These are phyloP conservation scores for Sinodicranocentrus sp. DNA, from an alignment of 2,888 invertebrate genomes.

Conservation along the genomic window DNA sequence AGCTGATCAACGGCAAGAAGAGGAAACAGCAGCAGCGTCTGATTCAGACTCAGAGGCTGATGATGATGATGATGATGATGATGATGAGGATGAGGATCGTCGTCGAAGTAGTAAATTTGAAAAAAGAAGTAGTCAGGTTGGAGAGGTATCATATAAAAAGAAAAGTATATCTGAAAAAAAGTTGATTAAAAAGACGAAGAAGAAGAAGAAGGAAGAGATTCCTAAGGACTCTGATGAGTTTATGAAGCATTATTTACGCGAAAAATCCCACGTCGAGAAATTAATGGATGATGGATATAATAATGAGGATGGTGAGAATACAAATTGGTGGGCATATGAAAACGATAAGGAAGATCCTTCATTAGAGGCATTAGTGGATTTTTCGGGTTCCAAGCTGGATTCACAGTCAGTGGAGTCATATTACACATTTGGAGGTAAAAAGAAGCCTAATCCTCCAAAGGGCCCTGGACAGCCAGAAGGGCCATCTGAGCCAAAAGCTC, in stretches of 20 bases:
- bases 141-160: neutral
- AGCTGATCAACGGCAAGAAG: conserved; percentile 17
- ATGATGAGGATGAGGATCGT: conserved; percentile 46
- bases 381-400: conserved; percentile 25
- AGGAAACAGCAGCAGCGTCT: neutral
- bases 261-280: conserved; percentile 53
- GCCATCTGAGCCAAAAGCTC: conserved; percentile 9
- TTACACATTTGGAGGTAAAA: conserved; percentile 48
- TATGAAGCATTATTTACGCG: conserved; percentile 49
- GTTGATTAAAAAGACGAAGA: neutral
- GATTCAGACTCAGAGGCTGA: conserved; percentile 52
- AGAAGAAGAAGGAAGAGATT: conserved; percentile 19
- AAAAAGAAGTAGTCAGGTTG: neutral
- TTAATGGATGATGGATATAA: conserved; percentile 40
- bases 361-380: conserved; percentile 43
- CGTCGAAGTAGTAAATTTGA: neutral
- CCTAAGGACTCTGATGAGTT: conserved; percentile 53
- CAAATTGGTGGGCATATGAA: conserved; percentile 54
- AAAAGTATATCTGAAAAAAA: no score
- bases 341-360: conserved; percentile 37
- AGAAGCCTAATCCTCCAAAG: conserved; percentile 39
- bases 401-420: conserved; percentile 28
- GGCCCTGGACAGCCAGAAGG: conserved; percentile 27
- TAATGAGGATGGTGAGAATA: conserved; percentile 25
- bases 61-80: conserved; percentile 59